Evolutionary conservation across 2,797 vertebrate species (phyloP), one percentile per base, ranked within the genome.

Genomic region (Danionella dracula): DNA sequence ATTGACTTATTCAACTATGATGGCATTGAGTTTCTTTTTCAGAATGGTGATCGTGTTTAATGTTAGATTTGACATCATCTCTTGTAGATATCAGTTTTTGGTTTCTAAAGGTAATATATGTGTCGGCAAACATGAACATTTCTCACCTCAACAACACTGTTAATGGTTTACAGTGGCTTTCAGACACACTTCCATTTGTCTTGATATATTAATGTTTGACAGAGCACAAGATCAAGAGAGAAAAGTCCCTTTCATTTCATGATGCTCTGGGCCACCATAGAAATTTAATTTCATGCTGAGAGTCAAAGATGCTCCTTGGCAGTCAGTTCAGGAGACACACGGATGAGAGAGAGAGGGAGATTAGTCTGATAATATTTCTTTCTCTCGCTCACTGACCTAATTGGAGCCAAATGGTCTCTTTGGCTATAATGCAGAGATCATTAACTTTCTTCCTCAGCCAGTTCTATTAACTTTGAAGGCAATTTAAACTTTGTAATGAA

Each of bases 321-420:
- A 84, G 77, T 1, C 40, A 68, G 74, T 60, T 74, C 70, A 71
- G 76, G 78, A 70, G 81, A 78, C 71, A 70, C 7, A 7, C 60
- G 76, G 76, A 75, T 69, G 35, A 70, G 42, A 68, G 38, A 68
- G 38, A 57, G 40, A 50, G 54, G 57, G 57, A 63, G 60, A 56
- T 19, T 76, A 80, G 74, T 70, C 60, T 31, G 62, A 77, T 71
- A 79, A 40, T 65, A 72, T 37, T 6, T 61, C 65, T 68, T 79
- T 66, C 73, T 34, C 65, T 31, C 62, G 71, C 80, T 68, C 66
- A 40, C 77, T 85, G 85, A 81, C 87, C 89, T 90, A 87, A 92
- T 88, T 92, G 88, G 90, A 91, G 88, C 84, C 87, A 92, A 91
- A 86, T 82, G 76, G 85, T 84, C 83, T 90, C 87, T 89, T 82